Evolutionary conservation across 2,888 invertebrate species (phyloP).

Genomic region (Gymnocheta viridis): DNA sequence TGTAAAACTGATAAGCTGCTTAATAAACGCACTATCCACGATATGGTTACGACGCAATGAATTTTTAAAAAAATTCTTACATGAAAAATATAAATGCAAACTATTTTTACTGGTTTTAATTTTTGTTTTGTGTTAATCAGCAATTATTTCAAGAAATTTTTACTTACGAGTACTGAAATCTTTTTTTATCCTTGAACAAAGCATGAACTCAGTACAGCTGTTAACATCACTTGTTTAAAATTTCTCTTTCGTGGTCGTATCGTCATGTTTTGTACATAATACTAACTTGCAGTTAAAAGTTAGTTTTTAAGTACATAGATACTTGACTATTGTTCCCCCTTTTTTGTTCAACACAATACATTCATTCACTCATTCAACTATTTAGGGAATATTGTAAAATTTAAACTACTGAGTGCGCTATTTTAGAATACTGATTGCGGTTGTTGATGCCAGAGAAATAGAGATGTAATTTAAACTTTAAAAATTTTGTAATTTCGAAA

Average conservation of each 20-base stretch:
- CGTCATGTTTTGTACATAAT: background rate
- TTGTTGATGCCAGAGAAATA: background rate
- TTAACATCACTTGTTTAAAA: background rate
- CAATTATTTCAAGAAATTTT: too few species aligned
- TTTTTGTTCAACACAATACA: background rate
- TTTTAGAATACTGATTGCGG: background rate
- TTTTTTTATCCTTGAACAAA: background rate
- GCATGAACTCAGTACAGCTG: background rate
- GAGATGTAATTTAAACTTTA: background rate
- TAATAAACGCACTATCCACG: too few species aligned
- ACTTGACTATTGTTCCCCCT: background rate
- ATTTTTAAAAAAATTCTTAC: too few species aligned
- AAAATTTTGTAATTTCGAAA: background rate
- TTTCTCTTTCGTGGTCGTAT: background rate
- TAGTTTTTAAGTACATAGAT: conserved; percentile 2
- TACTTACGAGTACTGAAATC: background rate
- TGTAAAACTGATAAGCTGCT: too few species aligned
- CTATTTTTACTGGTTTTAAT: too few species aligned
- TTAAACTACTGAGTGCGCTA: background rate
- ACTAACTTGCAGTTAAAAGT: conserved; percentile 14
- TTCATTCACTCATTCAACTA: background rate
- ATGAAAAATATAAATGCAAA: too few species aligned
- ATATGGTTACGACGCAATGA: too few species aligned
- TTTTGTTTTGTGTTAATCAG: background rate
- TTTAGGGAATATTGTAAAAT: background rate